Base-by-base conservation (phyloP, 2,888 invertebrate genomes). In the Rhamphomyia laevipes region DNA sequence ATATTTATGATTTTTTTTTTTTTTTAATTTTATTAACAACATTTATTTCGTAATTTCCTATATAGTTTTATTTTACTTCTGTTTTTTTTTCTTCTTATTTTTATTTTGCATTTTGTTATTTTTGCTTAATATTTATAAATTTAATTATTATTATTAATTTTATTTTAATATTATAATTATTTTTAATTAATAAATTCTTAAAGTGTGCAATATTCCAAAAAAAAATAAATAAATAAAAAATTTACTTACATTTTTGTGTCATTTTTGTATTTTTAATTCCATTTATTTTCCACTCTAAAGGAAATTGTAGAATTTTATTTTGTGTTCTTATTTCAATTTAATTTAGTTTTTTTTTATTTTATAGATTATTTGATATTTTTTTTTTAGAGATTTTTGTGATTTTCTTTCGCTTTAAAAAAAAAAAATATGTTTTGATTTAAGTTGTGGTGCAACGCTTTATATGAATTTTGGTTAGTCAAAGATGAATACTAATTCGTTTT, bases 281-380 rank as follows among this genome's bases (percentile, higher is more conserved):
- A 21, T 42, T n/a, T 31, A 41, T 21, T 49, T 27, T 27, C 23
- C 23, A 4, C 21, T 21, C 5, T 21, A 4, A 21, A 33, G 35
- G 44, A 52, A 53, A n/a, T n/a, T n/a, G n/a, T n/a, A n/a, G n/a
- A 51, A 52, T 55, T 51, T 50, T 51, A 48, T 48, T 51, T 51
- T 50, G 40, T 48, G 11, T 40, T 50, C 21, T 48, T 48, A 41
- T 50, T 53, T 48, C 49, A 49, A 51, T 44, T 47, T 48, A 49
- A n/a, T n/a, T n/a, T 49, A 44, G 37, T 31, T 43, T 35, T 48
- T n/a, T 48, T 46, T 50, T 33, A 18, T 45, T n/a, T n/a, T n/a
- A n/a, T n/a, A n/a, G n/a, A n/a, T n/a, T n/a, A n/a, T n/a, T n/a
- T n/a, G n/a, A 16, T 37, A 40, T 50, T 49, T 27, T 45, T 46